These are phyloP conservation scores for Myrmecophaga tridactyla DNA, from an alignment of 2,113 vertebrate species.

Conservation along the genomic window DNA sequence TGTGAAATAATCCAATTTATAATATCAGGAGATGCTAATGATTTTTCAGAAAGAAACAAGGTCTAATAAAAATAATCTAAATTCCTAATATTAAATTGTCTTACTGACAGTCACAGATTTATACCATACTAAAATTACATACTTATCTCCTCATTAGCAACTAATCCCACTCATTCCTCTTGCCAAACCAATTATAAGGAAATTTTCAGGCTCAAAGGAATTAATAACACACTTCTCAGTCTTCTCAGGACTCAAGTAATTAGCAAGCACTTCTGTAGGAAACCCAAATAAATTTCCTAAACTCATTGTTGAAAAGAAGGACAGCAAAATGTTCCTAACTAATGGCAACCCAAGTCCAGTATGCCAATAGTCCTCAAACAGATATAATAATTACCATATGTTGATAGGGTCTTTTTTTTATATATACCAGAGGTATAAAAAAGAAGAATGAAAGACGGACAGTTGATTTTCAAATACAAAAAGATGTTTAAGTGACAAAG, in stretches of 20 bases:
- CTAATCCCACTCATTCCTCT: constrained; percentile 82
- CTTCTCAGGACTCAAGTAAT: constrained; percentile 80
- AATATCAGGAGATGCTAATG: constrained; percentile 79
- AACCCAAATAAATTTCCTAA: constrained; percentile 78
- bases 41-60: constrained; percentile 78
- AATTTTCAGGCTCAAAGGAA: constrained; percentile 80
- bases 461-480: not conserved
- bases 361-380: not conserved
- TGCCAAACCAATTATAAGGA: constrained; percentile 84
- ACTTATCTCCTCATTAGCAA: constrained; percentile 86
- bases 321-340: constrained; percentile 75
- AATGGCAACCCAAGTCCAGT: constrained; percentile 9
- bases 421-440: not conserved
- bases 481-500: not conserved
- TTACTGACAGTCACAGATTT: constrained; percentile 80
- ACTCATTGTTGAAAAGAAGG: constrained; percentile 75
- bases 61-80: constrained; percentile 77
- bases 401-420: constrained; percentile 12
- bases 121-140: constrained; percentile 80
- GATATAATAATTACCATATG: constrained; percentile 1
- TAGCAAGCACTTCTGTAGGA: constrained; percentile 68
- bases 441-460: not conserved
- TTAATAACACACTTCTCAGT: constrained; percentile 80
- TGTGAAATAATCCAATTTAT: constrained; percentile 83
- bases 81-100: constrained; percentile 72